These are phyloP conservation scores for Spodoptera litura DNA, from an alignment of 1,140 invertebrate species.

Conservation along the genomic window DNA sequence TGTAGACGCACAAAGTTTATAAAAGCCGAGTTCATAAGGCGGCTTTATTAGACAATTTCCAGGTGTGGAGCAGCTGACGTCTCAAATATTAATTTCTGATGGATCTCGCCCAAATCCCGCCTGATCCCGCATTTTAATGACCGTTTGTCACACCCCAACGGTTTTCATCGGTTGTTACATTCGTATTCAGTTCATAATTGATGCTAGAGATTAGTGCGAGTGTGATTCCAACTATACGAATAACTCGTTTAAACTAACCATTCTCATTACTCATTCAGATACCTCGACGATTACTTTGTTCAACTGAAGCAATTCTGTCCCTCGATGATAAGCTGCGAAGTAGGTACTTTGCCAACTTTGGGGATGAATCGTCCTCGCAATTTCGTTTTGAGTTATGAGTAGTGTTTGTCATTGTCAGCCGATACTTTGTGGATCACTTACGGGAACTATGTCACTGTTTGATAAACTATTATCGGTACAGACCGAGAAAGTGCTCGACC, in stretches of 20 bases:
- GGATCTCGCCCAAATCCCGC: conserved; percentile 64
- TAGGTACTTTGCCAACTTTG: conserved; percentile 56
- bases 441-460: conserved; percentile 33
- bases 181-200: conserved; percentile 65
- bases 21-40: conserved; percentile 77
- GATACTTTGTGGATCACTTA: conserved; percentile 36
- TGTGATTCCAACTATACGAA: conserved; percentile 61
- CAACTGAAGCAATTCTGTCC: conserved; percentile 62
- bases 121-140: conserved; percentile 67
- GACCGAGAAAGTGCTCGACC: conserved; percentile 12
- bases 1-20: conserved; percentile 69
- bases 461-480: conserved; percentile 11
- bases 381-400: conserved; percentile 55
- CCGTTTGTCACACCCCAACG: conserved; percentile 52
- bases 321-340: conserved; percentile 57
- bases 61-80: conserved; percentile 75
- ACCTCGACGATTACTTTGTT: conserved; percentile 63
- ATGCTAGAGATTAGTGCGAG: conserved; percentile 61
- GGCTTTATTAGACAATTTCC: conserved; percentile 76
- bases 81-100: conserved; percentile 78
- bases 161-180: conserved; percentile 59
- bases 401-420: conserved; percentile 54
- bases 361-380: conserved; percentile 61
- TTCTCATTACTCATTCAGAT: conserved; percentile 67
- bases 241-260: conserved; percentile 60